These are phyloP conservation scores for Isaurus tuberculatus DNA, from an alignment of 92 coral and sea anemone genomes.

Conservation along the genomic window DNA sequence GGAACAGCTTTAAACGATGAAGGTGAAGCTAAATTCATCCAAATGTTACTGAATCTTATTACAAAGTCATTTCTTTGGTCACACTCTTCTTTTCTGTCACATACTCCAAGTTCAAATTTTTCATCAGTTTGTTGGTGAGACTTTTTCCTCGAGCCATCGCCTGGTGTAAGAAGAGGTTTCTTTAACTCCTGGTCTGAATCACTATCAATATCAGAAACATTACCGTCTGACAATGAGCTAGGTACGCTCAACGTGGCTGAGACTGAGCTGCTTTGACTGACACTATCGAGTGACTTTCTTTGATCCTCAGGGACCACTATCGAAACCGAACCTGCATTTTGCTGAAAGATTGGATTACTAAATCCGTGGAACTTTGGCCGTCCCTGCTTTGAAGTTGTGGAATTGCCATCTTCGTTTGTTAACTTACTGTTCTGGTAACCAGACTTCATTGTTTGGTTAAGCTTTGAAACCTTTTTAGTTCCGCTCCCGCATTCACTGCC, in stretches of 20 bases:
- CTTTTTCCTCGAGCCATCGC: slow-evolving; percentile 32
- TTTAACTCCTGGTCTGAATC: slow-evolving; percentile 54
- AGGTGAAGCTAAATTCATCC: slow-evolving; percentile 96
- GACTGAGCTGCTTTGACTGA: slow-evolving; percentile 81
- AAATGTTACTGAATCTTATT: slow-evolving; percentile 76
- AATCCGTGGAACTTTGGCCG: slow-evolving; percentile 63
- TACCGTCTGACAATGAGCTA: slow-evolving; percentile 79
- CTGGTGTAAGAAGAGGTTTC: slow-evolving; percentile 46
- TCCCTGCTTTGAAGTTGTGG: slow-evolving; percentile 9
- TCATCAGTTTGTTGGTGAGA: slow-evolving; percentile 31
- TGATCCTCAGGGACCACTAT: slow-evolving; percentile 54
- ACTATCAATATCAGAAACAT: slow-evolving; percentile 91
- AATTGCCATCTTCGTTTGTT: not conserved
- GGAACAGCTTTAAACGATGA: slow-evolving; percentile 93
- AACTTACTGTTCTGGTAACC: not conserved
- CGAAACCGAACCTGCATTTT: slow-evolving; percentile 55
- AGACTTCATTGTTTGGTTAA: slow-evolving; percentile 55
- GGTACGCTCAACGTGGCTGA: slow-evolving; percentile 60
- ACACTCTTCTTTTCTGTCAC: slow-evolving; percentile 68
- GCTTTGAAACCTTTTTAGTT: slow-evolving; percentile 71
- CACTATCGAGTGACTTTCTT: slow-evolving; percentile 55
- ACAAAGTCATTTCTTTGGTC: slow-evolving; percentile 83
- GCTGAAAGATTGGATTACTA: slow-evolving; percentile 74
- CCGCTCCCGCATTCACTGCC: slow-evolving; percentile 91
- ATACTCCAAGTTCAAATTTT: slow-evolving; percentile 14